Evolutionary conservation across 2,888 invertebrate genomes (phyloP).

Genomic region (Euphydryas editha): DNA sequence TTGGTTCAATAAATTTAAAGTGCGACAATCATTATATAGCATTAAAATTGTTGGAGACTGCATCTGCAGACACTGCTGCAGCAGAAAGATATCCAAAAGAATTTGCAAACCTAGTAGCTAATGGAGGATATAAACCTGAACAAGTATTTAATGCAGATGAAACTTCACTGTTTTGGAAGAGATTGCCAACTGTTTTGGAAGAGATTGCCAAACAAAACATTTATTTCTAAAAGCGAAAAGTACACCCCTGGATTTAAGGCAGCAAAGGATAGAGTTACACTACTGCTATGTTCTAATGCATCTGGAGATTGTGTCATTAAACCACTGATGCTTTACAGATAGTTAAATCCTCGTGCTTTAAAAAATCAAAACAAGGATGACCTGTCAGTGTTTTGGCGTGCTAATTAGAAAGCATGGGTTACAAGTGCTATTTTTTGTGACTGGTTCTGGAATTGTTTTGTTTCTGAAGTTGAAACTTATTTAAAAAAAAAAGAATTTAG

Average conservation of each 20-base stretch:
- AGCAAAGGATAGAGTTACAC: too few relatives aligned
- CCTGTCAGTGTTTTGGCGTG: constrained; percentile 46
- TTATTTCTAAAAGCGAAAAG: constrained; percentile 45
- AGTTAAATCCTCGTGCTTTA: constrained; percentile 41
- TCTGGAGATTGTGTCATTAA: too few relatives aligned
- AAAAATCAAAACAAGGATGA: constrained; percentile 42
- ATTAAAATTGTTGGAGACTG: constrained; percentile 43
- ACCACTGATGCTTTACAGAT: constrained; percentile 44
- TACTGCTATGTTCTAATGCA: too few relatives aligned
- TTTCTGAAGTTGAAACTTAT: constrained; percentile 45
- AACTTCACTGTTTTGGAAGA: too few relatives aligned
- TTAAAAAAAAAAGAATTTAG: constrained; percentile 42
- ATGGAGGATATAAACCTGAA: constrained; percentile 43
- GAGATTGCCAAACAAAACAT: constrained; percentile 45
- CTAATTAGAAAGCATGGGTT: constrained; percentile 48
- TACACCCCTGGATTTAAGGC: too few relatives aligned
- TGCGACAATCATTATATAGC: constrained; percentile 44
- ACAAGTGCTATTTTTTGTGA: constrained; percentile 46
- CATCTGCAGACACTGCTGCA: constrained; percentile 45
- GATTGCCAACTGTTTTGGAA: too few relatives aligned
- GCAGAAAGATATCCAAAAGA: constrained; percentile 44
- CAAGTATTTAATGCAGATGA: constrained; percentile 47
- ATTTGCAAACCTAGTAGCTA: constrained; percentile 39
- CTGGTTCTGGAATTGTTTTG: constrained; percentile 41
- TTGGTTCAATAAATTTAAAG: constrained; percentile 47